Evolutionary conservation across 2,797 vertebrate genomes (phyloP).

Genomic region (Buceros bicornis): DNA sequence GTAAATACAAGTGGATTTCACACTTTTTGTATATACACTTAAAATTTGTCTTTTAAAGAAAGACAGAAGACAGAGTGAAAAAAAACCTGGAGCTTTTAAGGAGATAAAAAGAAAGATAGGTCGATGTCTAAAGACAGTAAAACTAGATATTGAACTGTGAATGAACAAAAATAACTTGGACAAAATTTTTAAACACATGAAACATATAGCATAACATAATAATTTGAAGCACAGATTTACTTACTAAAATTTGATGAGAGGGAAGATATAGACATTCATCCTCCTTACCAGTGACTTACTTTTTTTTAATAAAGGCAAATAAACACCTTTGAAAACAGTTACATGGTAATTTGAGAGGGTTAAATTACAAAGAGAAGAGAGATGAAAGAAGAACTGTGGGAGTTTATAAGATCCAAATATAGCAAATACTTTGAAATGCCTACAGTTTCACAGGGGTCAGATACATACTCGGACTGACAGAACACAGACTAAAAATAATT

Average conservation of each 20-base stretch:
- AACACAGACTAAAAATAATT: neutral
- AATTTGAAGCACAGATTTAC: neutral
- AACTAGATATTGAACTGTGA: neutral
- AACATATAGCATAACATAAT: neutral
- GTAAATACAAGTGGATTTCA: neutral
- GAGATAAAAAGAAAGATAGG: neutral
- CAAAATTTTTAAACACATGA: neutral
- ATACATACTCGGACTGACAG: neutral
- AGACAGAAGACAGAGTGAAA: neutral
- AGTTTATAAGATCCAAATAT: neutral
- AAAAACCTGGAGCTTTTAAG: neutral
- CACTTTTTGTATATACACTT: neutral
- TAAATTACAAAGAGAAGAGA: neutral
- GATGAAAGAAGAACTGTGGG: neutral
- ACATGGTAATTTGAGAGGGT: neutral
- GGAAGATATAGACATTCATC: neutral
- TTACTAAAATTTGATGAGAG: neutral
- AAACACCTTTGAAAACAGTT: neutral
- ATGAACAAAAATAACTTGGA: neutral
- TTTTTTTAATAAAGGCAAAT: neutral
- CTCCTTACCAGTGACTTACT: accelerated
- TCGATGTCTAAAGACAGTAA: neutral
- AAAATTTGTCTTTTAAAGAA: neutral
- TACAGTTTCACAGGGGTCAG: neutral
- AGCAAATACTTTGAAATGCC: neutral